Evolutionary conservation across 1,140 invertebrate genomes (phyloP), one percentile per base, ranked within the genome.

Genomic region (Neoseiulus cucumeris): DNA sequence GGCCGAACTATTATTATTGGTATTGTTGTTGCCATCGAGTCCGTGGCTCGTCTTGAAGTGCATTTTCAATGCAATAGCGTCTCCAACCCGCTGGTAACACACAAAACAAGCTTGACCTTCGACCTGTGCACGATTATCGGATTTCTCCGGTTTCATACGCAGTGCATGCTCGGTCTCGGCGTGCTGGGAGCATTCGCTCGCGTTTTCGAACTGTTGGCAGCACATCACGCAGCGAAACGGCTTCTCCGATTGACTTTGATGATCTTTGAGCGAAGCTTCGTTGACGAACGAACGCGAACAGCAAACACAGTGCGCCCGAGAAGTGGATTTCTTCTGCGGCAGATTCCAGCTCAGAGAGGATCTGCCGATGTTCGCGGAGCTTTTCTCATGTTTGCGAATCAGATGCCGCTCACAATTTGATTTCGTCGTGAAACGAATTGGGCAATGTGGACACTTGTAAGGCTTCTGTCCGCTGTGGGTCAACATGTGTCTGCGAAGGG

Each of bases 391-490:
- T 73, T 94, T 94, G 17, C 91, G 79, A 22, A 91, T 75, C 64
- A 96, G 74, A 74, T 97, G 93, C 17, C 92, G 84, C 70, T 96
- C 93, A 74, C 93, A 91, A 74, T 97, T 97, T 1, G 89, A 93
- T 72, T 96, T 96, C 0, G 92, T 97, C 2, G 92, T 96, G 75
- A 97, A 97, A 0, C 90, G 81, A 0, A 95, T 79, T 0, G 86
- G 85, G 73, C 93, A 97, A 69, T 89, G 84, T 1, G 85, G 84
- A 75, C 93, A 96, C 73, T 92, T 89, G 77, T 86, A 96, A 0
- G 93, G 93, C 72, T 96, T 96, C 73, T 95, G 90, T 4, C 92
- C 92, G 4, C 89, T 94, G 72, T 94, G 90, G 0, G 90, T 94
- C 0, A 92, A 80, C 28, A 95, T 87, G 74, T 96, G 92, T 2